Evolutionary conservation across 2,113 vertebrate genomes (phyloP).

Genomic region (Cochlearius cochlearius): DNA sequence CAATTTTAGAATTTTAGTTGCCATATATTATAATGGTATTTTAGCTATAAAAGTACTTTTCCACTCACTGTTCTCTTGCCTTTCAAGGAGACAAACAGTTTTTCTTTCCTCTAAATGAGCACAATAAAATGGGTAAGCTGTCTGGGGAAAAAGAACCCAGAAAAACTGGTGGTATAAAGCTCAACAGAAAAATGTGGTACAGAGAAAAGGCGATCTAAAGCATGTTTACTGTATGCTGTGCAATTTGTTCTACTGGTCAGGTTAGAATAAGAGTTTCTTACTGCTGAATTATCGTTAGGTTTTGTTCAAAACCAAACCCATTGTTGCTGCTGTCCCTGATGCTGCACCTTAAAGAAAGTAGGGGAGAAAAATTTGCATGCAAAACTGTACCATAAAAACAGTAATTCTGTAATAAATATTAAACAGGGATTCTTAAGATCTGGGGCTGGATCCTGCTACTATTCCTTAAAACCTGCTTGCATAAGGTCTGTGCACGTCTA

Average conservation of each 20-base stretch:
- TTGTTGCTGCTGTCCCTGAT: background rate
- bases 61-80: slow-evolving; percentile 43
- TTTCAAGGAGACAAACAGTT: slow-evolving; percentile 67
- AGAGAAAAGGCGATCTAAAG: slow-evolving; percentile 45
- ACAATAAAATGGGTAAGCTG: slow-evolving; percentile 63
- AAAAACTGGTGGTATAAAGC: slow-evolving; percentile 50
- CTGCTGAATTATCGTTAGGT: background rate
- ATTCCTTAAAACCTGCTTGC: background rate
- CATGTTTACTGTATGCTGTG: slow-evolving; percentile 2
- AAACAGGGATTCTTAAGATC: background rate
- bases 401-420: background rate
- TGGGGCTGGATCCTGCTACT: background rate
- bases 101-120: slow-evolving; percentile 66
- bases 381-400: background rate
- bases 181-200: slow-evolving; percentile 58
- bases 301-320: slow-evolving; percentile 1
- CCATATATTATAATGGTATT: slow-evolving; percentile 57
- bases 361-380: background rate
- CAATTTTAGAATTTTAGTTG: slow-evolving; percentile 65
- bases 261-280: slow-evolving; percentile 22
- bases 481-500: background rate
- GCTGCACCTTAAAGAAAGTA: background rate
- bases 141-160: slow-evolving; percentile 20
- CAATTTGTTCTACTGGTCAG: slow-evolving; percentile 34
- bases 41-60: slow-evolving; percentile 65